Conservation (phyloP, 2,888 invertebrate genomes). For the Machimus atricapillus region DNA sequence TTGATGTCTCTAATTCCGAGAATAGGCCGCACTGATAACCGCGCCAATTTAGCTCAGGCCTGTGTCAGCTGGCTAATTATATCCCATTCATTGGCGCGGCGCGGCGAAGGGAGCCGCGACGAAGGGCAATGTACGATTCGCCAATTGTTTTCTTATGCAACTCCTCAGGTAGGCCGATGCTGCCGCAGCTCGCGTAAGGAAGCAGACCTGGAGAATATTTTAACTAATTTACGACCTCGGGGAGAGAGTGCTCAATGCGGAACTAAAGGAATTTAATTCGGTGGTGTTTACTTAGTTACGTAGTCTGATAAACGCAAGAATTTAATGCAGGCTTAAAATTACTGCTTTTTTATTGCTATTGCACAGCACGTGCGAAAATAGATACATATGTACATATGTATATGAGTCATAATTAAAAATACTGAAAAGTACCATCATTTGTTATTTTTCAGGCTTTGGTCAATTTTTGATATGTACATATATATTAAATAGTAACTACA, state of each 20-base stretch:
- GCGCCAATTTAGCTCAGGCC: conserved; percentile 13
- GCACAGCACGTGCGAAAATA: background rate
- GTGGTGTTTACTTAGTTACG: background rate
- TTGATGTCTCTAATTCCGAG: conserved; percentile 13
- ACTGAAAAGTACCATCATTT: too few species aligned
- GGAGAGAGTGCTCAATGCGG: background rate
- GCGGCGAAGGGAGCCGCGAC: background rate
- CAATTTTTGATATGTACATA: too few species aligned
- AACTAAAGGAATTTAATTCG: background rate
- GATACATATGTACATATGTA: too few species aligned
- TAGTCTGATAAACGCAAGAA: background rate
- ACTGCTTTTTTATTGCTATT: background rate
- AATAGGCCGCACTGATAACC: conserved; percentile 25
- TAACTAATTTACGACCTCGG: background rate
- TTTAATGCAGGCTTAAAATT: background rate
- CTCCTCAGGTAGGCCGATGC: background rate
- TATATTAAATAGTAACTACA: too few species aligned
- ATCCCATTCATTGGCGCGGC: background rate
- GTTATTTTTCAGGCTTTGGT: too few species aligned
- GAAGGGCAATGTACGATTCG: conserved; percentile 28
- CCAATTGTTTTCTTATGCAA: conserved; percentile 34
- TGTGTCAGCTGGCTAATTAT: conserved; percentile 20
- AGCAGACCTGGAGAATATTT: background rate
- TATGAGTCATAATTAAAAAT: too few species aligned
- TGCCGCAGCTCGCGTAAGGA: background rate